Conservation (phyloP, 2,888 invertebrate genomes). For the Lacanobia wlatinum region DNA sequence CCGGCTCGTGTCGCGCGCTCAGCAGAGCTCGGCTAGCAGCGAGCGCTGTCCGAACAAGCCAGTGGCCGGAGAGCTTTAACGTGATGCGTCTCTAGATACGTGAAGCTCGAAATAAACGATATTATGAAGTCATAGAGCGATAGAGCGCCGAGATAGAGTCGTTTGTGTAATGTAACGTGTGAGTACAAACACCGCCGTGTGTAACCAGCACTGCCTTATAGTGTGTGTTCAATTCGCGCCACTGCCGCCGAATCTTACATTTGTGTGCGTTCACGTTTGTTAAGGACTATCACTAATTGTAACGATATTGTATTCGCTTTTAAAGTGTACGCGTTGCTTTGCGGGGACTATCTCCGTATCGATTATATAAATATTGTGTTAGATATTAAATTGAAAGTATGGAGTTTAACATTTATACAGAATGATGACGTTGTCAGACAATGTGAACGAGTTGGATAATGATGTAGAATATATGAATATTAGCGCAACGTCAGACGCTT, state of each 20-base stretch:
- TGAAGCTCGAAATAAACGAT: slow-evolving; percentile 53
- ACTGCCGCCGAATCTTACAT: slow-evolving; percentile 69
- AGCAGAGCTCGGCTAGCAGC: too few species aligned
- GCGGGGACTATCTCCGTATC: slow-evolving; percentile 33
- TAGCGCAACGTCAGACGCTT: not conserved
- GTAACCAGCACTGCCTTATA: slow-evolving; percentile 75
- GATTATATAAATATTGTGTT: slow-evolving; percentile 34
- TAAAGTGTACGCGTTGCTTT: slow-evolving; percentile 40
- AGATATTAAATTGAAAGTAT: slow-evolving; percentile 19
- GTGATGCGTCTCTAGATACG: slow-evolving; percentile 35
- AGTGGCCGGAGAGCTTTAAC: slow-evolving; percentile 25
- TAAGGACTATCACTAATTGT: slow-evolving; percentile 30
- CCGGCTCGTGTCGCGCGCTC: too few species aligned
- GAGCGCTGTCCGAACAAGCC: not conserved
- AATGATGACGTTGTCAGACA: slow-evolving; percentile 5
- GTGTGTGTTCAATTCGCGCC: slow-evolving; percentile 78
- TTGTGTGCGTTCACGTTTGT: slow-evolving; percentile 41
- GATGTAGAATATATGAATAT: not conserved
- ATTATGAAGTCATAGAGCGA: slow-evolving; percentile 39
- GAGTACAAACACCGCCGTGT: slow-evolving; percentile 59
- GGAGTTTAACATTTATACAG: slow-evolving; percentile 10
- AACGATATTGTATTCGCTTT: slow-evolving; percentile 47
- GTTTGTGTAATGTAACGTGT: slow-evolving; percentile 49
- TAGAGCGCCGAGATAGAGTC: slow-evolving; percentile 19
- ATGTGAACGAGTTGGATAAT: not conserved